These are phyloP conservation scores for Brachypalpus laphriformis DNA, from an alignment of 2,888 invertebrate genomes.

Conservation along the genomic window DNA sequence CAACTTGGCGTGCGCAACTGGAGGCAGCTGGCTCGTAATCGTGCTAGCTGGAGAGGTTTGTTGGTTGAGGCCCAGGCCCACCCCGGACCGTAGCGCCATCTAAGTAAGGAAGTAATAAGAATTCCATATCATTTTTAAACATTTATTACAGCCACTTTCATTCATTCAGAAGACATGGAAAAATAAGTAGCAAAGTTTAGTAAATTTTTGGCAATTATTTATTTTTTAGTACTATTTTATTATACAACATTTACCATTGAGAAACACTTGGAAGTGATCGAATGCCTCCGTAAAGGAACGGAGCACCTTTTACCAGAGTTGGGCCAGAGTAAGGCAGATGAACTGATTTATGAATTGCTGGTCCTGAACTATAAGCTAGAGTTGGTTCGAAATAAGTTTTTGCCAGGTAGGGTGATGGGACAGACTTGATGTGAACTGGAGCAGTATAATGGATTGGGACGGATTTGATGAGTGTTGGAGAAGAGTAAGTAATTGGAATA, in stretches of 20 bases:
- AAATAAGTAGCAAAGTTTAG: too few relatives aligned
- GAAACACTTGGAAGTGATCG: not conserved
- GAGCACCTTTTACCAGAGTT: not conserved
- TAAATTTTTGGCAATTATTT: too few relatives aligned
- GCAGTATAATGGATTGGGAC: not conserved
- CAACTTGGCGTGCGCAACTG: too few relatives aligned
- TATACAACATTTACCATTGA: not conserved
- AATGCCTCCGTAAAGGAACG: not conserved
- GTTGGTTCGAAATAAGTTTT: constrained; percentile 16
- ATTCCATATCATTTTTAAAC: too few relatives aligned
- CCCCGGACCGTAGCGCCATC: too few relatives aligned
- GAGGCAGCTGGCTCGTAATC: too few relatives aligned
- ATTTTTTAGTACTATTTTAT: too few relatives aligned
- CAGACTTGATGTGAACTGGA: constrained; percentile 11
- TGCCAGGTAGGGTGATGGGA: not conserved
- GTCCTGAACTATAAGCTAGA: not conserved
- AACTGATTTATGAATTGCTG: not conserved
- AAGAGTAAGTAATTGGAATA: not conserved
- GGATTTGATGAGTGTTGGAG: not conserved
- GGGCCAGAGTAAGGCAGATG: constrained; percentile 1
- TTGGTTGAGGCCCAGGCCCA: too few relatives aligned
- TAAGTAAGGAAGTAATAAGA: too few relatives aligned
- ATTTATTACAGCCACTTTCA: too few relatives aligned
- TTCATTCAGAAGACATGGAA: too few relatives aligned
- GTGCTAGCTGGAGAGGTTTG: too few relatives aligned